These are phyloP conservation scores for Zeus faber DNA, from an alignment of 2,113 vertebrate species.

Conservation along the genomic window DNA sequence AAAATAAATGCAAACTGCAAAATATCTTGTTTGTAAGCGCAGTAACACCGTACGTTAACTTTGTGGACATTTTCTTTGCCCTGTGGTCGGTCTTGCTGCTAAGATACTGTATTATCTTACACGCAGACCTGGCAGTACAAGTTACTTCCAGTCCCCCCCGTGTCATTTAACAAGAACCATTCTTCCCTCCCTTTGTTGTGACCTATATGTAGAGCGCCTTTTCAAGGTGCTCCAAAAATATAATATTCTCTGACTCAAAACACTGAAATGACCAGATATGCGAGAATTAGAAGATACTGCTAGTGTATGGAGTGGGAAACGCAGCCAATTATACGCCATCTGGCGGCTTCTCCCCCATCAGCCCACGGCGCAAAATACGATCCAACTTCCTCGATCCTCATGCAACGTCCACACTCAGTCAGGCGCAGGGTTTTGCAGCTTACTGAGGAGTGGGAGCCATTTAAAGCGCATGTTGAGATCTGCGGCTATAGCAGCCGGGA, in stretches of 20 bases:
- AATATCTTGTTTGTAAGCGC: not conserved
- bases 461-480: slow-evolving; percentile 51
- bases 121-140: slow-evolving; percentile 8
- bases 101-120: slow-evolving; percentile 7
- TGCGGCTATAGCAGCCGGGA: slow-evolving; percentile 1
- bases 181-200: not conserved
- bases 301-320: slow-evolving; percentile 27
- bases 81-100: slow-evolving; percentile 21
- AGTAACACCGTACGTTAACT: slow-evolving; percentile 38
- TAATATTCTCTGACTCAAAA: slow-evolving; percentile 1
- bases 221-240: slow-evolving; percentile 15
- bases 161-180: not conserved
- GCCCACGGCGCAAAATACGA: too few species aligned
- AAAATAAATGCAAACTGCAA: not conserved
- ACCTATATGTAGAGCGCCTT: slow-evolving; percentile 6
- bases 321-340: slow-evolving; percentile 28
- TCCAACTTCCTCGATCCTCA: too few species aligned
- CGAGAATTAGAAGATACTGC: slow-evolving; percentile 15
- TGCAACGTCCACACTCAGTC: too few species aligned
- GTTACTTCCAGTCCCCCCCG: slow-evolving; percentile 8
- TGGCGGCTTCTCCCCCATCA: too few species aligned
- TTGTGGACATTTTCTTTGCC: slow-evolving; percentile 23
- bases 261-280: slow-evolving; percentile 16
- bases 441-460: too few species aligned
- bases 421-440: too few species aligned